These are phyloP conservation scores for Dolichopus griseipennis DNA, from an alignment of 2,888 invertebrate genomes.

Conservation along the genomic window DNA sequence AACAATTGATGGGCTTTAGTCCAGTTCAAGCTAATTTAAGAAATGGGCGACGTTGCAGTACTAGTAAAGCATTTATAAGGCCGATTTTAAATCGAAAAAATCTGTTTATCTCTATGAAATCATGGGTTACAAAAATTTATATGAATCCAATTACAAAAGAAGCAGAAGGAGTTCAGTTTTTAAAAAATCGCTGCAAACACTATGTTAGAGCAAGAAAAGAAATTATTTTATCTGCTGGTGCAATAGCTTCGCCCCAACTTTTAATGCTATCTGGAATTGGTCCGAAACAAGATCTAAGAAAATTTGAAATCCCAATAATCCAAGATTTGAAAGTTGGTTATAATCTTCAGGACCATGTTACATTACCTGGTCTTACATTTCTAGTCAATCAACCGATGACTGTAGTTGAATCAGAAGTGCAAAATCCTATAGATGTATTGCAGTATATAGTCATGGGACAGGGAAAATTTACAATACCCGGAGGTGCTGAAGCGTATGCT, in stretches of 20 bases:
- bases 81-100: slow-evolving; percentile 57
- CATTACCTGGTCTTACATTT: slow-evolving; percentile 63
- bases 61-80: slow-evolving; percentile 67
- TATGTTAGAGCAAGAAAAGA: slow-evolving; percentile 57
- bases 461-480: slow-evolving; percentile 68
- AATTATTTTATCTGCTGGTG: slow-evolving; percentile 69
- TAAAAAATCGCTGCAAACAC: slow-evolving; percentile 50
- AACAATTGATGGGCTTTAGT: slow-evolving; percentile 56
- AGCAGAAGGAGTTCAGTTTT: slow-evolving; percentile 61
- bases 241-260: slow-evolving; percentile 76
- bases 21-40: slow-evolving; percentile 62
- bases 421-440: slow-evolving; percentile 50
- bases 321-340: slow-evolving; percentile 66
- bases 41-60: slow-evolving; percentile 66
- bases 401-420: slow-evolving; percentile 52
- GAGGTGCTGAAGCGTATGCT: slow-evolving; percentile 67
- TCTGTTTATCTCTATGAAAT: slow-evolving; percentile 59
- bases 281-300: slow-evolving; percentile 52
- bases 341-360: slow-evolving; percentile 74
- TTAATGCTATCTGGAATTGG: slow-evolving; percentile 79
- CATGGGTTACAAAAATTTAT: slow-evolving; percentile 58
- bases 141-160: slow-evolving; percentile 53
- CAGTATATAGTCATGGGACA: slow-evolving; percentile 53
- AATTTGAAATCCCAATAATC: slow-evolving; percentile 53
- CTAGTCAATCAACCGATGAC: slow-evolving; percentile 60